Conservation (phyloP, 2,797 vertebrate genomes). For the Lepilemur ruficaudatus region DNA sequence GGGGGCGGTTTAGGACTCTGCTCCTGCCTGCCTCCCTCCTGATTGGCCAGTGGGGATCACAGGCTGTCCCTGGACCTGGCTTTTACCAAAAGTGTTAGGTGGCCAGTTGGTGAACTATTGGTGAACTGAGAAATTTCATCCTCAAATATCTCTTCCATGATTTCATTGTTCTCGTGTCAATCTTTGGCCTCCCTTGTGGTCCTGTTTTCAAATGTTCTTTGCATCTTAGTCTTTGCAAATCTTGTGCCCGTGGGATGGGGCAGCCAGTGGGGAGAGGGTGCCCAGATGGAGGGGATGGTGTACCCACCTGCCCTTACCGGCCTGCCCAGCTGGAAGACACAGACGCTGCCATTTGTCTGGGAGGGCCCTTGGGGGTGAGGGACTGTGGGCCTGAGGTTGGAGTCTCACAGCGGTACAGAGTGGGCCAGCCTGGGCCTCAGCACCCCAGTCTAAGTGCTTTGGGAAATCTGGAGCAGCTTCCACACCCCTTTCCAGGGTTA, state of each 20-base stretch:
- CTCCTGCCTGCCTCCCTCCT: not conserved
- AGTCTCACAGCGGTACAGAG: not conserved
- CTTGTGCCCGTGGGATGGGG: not conserved
- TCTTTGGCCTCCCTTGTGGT: not conserved
- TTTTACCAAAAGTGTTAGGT: slow-evolving; percentile 48
- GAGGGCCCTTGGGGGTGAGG: not conserved
- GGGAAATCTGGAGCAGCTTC: not conserved
- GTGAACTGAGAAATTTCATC: slow-evolving; percentile 51
- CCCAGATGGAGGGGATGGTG: not conserved
- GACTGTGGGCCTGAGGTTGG: not conserved
- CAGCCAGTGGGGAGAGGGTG: not conserved
- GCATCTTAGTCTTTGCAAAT: slow-evolving; percentile 41
- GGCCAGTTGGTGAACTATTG: slow-evolving; percentile 30
- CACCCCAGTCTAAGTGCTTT: not conserved
- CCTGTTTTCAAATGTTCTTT: slow-evolving; percentile 36
- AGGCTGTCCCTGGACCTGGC: not conserved
- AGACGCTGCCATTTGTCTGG: not conserved
- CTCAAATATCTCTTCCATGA: slow-evolving; percentile 32
- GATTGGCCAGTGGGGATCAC: not conserved
- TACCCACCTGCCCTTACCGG: not conserved
- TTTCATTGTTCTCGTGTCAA: slow-evolving; percentile 40
- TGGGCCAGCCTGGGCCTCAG: not conserved
- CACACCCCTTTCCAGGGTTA: not conserved
- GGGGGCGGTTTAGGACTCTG: not conserved
- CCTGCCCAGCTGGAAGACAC: not conserved